phyloP scores from a whole-genome alignment of 2,888 invertebrate genomes.

The Amblyjoppa fuscipennis region DNA sequence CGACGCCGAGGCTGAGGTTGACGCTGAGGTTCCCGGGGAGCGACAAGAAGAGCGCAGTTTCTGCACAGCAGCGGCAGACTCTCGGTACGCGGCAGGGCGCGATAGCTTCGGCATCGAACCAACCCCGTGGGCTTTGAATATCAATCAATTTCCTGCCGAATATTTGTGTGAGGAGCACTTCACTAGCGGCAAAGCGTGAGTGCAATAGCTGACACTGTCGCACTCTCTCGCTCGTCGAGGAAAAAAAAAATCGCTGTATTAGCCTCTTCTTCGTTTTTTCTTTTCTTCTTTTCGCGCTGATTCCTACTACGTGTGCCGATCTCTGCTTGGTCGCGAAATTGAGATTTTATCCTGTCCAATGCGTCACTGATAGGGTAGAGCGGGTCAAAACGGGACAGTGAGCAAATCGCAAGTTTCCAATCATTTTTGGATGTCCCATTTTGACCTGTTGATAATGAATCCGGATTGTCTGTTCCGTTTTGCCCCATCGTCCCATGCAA shows the following conservation, averaged over 20 bases:
- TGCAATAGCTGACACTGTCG: conserved; percentile 80
- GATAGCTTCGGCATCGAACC: conserved; percentile 48
- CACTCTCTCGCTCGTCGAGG: conserved; percentile 41
- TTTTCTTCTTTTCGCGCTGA: not conserved
- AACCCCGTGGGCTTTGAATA: conserved; percentile 82
- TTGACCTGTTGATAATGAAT: too few relatives aligned
- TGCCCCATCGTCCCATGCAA: too few relatives aligned
- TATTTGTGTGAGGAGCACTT: conserved; percentile 81
- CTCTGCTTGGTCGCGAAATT: not conserved
- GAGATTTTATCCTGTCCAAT: not conserved
- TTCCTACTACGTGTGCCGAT: not conserved
- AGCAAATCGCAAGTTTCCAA: too few relatives aligned
- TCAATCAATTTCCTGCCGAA: conserved; percentile 83
- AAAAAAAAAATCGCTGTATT: conserved; percentile 26
- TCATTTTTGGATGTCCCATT: too few relatives aligned
- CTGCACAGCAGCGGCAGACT: conserved; percentile 1
- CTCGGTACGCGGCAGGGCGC: conserved; percentile 27
- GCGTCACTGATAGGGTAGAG: not conserved
- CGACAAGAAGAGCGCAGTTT: conserved; percentile 7
- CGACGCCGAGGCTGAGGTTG: conserved; percentile 13
- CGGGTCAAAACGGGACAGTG: too few relatives aligned
- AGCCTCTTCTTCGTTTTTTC: conserved; percentile 35
- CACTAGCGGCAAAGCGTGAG: conserved; percentile 80
- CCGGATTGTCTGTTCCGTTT: too few relatives aligned
- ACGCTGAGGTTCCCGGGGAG: not conserved